Evolutionary conservation across 92 coral and sea anemone species (phyloP), one percentile per base, ranked within the genome.

Genomic region (Micromussa lordhowensis): DNA sequence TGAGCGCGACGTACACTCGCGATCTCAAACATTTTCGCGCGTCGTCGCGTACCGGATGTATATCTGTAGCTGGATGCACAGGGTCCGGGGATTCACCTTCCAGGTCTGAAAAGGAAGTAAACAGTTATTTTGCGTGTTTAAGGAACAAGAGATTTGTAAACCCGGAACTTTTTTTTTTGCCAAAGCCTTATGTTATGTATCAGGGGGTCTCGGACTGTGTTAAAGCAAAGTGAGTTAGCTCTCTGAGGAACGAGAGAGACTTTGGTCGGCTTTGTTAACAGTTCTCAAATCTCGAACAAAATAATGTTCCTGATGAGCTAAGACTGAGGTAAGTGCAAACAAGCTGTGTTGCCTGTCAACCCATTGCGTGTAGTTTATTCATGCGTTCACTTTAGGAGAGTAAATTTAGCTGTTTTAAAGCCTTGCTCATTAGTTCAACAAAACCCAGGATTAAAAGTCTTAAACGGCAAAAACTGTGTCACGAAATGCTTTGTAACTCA

Each of bases 351-450:
- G 66, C 30, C 69, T 73, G 55, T 84, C 59, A 53, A 36, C n/a
- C 78, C 14, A 75, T 85, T 72, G 88, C 88, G 88, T 85, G 88
- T 85, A 58, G 75, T 58, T 63, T 79, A 85, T 75, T 75, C 88
- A 85, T 58, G 88, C 88, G 53, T 84, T 75, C 73, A 73, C 13
- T 48, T 29, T 16, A 44, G 78, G 5, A 73, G 53, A 17, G 77
- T 29, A 48, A 83, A 54, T 72, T 72, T 30, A 55, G 53, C 87
- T 83, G 80, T 71, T 72, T 35, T 83, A 53, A 70, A 71, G 87
- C 68, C 32, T 30, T 57, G 36, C 72, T 84, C 81, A 55, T 73
- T 63, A 49, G 22, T 38, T 54, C 28, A 73, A 83, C 79, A 83
- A 72, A 83, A 53, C 79, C 57, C 21, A 11, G 53, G 68, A 74